phyloP scores from a whole-genome alignment of 1,140 invertebrate species.

The Bombus waltoni region DNA sequence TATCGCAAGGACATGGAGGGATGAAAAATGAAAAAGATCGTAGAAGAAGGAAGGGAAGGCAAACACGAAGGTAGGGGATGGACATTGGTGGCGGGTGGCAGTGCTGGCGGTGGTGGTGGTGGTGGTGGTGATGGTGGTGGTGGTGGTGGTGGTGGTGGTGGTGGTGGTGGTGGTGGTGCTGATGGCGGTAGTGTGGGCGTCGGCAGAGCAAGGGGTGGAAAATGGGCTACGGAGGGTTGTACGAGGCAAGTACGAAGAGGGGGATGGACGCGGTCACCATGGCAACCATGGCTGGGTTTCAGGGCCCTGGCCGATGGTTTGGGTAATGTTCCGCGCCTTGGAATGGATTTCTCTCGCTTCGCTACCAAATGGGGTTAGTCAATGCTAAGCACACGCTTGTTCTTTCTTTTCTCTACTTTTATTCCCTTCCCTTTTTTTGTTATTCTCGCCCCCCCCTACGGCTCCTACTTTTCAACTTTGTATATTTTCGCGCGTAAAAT shows the following conservation, averaged over 20 bases:
- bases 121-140: slow-evolving; percentile 38
- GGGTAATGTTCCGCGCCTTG: slow-evolving; percentile 76
- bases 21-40: slow-evolving; percentile 43
- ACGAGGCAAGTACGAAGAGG: slow-evolving; percentile 61
- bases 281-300: slow-evolving; percentile 76
- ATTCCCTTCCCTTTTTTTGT: background rate
- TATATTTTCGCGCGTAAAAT: background rate
- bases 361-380: slow-evolving; percentile 75
- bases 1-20: slow-evolving; percentile 11
- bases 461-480: background rate
- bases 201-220: slow-evolving; percentile 48
- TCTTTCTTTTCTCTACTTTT: slow-evolving; percentile 44
- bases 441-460: background rate
- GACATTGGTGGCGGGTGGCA: slow-evolving; percentile 40
- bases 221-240: slow-evolving; percentile 58
- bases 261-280: slow-evolving; percentile 75
- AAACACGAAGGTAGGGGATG: slow-evolving; percentile 47
- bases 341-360: slow-evolving; percentile 76
- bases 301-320: slow-evolving; percentile 70
- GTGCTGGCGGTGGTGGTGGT: slow-evolving; percentile 40
- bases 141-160: slow-evolving; percentile 39
- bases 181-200: slow-evolving; percentile 44
- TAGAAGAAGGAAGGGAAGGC: slow-evolving; percentile 12
- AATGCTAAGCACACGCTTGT: slow-evolving; percentile 65
- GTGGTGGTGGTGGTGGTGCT: slow-evolving; percentile 40